A percentile compares a stretch with the other conserved stretches of the same genome.
Evolutionary conservation across 2,797 vertebrate species (phyloP).

Genomic region (Glossophaga mutica): DNA sequence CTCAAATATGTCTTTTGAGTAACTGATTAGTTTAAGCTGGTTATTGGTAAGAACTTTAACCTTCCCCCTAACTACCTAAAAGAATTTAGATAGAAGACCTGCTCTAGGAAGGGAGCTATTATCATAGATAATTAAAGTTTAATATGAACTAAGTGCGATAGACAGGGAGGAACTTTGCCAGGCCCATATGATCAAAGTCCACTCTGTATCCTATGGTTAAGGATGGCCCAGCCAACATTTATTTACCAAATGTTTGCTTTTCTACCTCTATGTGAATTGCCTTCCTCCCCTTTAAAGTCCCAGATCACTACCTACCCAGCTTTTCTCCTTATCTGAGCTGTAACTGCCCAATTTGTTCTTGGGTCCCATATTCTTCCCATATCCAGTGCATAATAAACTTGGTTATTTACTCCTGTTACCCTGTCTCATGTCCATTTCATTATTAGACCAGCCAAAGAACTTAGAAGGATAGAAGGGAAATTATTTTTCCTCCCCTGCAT

Average conservation of each 20-base stretch:
- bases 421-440: not conserved
- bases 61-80: not conserved
- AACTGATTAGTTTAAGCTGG: not conserved
- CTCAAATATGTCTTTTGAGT: not conserved
- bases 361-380: not conserved
- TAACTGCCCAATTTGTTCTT: not conserved
- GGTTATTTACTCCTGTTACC: not conserved
- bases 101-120: not conserved
- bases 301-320: not conserved
- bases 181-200: not conserved
- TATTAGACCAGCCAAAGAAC: not conserved
- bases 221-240: not conserved
- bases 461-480: not conserved
- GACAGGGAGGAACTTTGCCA: not conserved
- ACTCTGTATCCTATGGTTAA: not conserved
- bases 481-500: not conserved
- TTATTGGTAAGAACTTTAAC: not conserved
- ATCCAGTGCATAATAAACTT: not conserved
- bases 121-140: not conserved
- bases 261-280: not conserved
- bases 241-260: not conserved
- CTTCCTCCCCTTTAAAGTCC: not conserved
- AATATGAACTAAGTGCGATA: not conserved
- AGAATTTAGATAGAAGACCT: not conserved
- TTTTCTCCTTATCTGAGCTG: not conserved